Conservation (phyloP, 2,888 invertebrate genomes). For the Pomacea canaliculata region DNA sequence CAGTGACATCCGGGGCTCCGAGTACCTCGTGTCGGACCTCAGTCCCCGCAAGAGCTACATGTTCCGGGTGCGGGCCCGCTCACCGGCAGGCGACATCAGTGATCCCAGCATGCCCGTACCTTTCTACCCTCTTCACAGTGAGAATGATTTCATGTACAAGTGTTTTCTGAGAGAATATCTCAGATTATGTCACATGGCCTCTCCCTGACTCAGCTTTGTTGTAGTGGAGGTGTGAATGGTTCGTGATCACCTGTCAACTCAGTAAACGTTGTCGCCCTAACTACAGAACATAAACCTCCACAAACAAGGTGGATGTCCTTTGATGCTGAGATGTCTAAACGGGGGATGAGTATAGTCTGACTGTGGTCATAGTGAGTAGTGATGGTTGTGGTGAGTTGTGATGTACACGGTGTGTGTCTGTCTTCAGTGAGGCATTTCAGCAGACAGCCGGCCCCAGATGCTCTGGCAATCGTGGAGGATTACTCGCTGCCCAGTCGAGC, state of each 20-base stretch:
- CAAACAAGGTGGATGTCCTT: too few relatives aligned
- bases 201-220: too few relatives aligned
- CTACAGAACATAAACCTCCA: too few relatives aligned
- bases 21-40: slow-evolving; percentile 70
- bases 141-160: slow-evolving; percentile 9
- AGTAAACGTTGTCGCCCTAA: too few relatives aligned
- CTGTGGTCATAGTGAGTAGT: too few relatives aligned
- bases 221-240: too few relatives aligned
- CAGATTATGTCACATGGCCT: background rate
- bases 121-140: slow-evolving; percentile 52
- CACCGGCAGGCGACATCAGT: slow-evolving; percentile 86
- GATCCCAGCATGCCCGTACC: slow-evolving; percentile 88
- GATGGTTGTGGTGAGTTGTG: too few relatives aligned
- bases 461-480: slow-evolving; percentile 33
- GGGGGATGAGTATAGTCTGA: too few relatives aligned
- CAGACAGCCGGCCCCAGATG: slow-evolving; percentile 1
- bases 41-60: slow-evolving; percentile 95
- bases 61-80: slow-evolving; percentile 94
- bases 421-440: slow-evolving; percentile 8
- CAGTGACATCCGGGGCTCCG: slow-evolving; percentile 47
- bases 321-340: too few relatives aligned
- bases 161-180: background rate
- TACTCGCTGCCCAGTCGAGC: slow-evolving; percentile 48
- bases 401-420: too few relatives aligned
- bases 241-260: too few relatives aligned